These are phyloP conservation scores for Cosmia pyralina DNA, from an alignment of 2,888 invertebrate genomes.

Conservation along the genomic window DNA sequence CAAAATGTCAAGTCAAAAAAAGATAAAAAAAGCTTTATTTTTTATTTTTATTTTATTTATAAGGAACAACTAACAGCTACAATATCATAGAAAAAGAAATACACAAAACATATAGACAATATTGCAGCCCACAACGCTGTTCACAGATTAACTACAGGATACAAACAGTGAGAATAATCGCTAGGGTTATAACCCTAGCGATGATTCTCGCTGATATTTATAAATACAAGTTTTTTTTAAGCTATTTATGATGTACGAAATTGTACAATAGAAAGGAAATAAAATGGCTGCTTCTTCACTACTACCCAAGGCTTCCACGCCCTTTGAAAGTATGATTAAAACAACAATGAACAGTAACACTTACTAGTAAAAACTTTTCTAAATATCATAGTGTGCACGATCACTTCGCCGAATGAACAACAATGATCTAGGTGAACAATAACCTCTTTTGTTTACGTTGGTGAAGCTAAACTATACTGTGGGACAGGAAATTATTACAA, in stretches of 20 bases:
- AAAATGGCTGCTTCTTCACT: neutral
- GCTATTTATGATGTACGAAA: neutral
- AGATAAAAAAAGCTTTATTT: too few relatives aligned
- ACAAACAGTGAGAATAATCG: too few relatives aligned
- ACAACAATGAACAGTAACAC: slow-evolving; percentile 46
- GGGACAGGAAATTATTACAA: slow-evolving; percentile 81
- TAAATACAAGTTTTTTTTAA: too few relatives aligned
- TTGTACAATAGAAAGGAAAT: neutral
- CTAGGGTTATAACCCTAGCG: too few relatives aligned
- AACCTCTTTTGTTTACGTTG: slow-evolving; percentile 73
- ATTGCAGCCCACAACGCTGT: too few relatives aligned
- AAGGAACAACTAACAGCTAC: too few relatives aligned
- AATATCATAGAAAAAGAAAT: too few relatives aligned
- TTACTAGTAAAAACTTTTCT: slow-evolving; percentile 78
- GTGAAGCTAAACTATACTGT: slow-evolving; percentile 73
- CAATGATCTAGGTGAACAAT: slow-evolving; percentile 71
- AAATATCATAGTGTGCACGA: slow-evolving; percentile 79
- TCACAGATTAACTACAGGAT: too few relatives aligned
- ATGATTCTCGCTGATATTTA: too few relatives aligned
- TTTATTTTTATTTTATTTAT: too few relatives aligned
- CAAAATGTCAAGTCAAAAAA: neutral
- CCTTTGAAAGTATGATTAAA: neutral
- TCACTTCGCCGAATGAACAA: slow-evolving; percentile 60
- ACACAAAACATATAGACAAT: too few relatives aligned
- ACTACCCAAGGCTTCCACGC: neutral